A percentile compares a stretch with the other conserved stretches of the same genome.
phyloP scores from a whole-genome alignment of 2,113 vertebrate genomes.

The Trematomus loennbergii region DNA sequence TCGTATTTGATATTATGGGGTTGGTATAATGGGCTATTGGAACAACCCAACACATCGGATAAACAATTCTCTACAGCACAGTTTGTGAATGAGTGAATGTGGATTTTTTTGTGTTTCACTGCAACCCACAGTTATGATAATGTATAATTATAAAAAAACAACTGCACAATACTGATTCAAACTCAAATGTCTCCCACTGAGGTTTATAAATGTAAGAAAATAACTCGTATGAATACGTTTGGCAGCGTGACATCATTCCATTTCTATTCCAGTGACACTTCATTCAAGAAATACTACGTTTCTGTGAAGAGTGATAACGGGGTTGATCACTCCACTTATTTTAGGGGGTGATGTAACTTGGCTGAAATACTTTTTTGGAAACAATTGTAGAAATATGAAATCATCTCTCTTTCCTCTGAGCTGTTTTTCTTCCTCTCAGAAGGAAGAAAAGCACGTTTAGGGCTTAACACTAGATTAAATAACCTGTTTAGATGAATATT shows the following conservation, averaged over 20 bases:
- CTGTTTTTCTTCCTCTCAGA: conserved; percentile 27
- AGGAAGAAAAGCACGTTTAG: conserved; percentile 1
- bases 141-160: background rate
- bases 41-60: background rate
- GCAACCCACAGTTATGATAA: conserved; percentile 14
- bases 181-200: conserved; percentile 1
- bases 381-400: conserved; percentile 49
- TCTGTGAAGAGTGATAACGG: conserved; percentile 36
- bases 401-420: conserved; percentile 38
- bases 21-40: no score
- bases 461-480: conserved; percentile 57
- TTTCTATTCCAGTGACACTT: conserved; percentile 3
- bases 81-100: background rate
- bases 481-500: conserved; percentile 64
- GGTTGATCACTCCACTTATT: conserved; percentile 23
- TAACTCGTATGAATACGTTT: conserved; percentile 5
- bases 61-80: background rate
- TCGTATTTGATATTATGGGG: no score
- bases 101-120: background rate
- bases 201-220: conserved; percentile 2
- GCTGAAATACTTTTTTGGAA: conserved; percentile 45
- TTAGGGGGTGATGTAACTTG: conserved; percentile 55
- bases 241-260: background rate
- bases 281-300: conserved; percentile 31
- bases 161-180: background rate